These are phyloP conservation scores for Campaea margaritaria DNA, from an alignment of 2,888 invertebrate species.

Conservation along the genomic window DNA sequence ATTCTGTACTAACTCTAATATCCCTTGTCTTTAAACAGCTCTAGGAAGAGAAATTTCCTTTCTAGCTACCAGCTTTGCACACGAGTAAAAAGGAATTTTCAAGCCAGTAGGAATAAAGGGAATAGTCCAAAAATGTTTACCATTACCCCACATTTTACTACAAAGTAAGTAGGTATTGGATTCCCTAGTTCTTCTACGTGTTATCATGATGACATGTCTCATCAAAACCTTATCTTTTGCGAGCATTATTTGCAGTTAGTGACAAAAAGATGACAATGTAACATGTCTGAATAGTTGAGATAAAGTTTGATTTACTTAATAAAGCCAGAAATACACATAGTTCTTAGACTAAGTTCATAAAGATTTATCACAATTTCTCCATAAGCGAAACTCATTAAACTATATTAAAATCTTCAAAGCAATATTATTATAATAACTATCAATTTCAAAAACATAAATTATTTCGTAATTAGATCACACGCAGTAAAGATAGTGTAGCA, in stretches of 20 bases:
- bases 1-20: no score
- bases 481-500: conserved; percentile 31
- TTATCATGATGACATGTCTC: no score
- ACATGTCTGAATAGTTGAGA: background rate
- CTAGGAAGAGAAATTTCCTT: no score
- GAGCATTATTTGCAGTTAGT: background rate
- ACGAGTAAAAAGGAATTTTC: no score
- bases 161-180: no score
- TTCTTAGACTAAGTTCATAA: no score
- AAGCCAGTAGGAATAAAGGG: no score
- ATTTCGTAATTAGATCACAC: conserved; percentile 35
- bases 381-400: background rate
- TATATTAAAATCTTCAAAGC: background rate
- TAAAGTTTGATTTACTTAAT: background rate
- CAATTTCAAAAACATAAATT: conserved; percentile 20
- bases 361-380: background rate
- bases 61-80: no score
- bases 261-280: conserved; percentile 1
- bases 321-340: background rate
- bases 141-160: no score
- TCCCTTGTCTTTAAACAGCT: no score
- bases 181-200: no score
- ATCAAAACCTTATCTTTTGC: background rate
- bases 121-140: no score
- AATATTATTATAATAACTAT: conserved; percentile 17